Evolutionary conservation across 2,888 invertebrate species (phyloP), one percentile per base, ranked within the genome.

Genomic region (Drosophila nigricruria): DNA sequence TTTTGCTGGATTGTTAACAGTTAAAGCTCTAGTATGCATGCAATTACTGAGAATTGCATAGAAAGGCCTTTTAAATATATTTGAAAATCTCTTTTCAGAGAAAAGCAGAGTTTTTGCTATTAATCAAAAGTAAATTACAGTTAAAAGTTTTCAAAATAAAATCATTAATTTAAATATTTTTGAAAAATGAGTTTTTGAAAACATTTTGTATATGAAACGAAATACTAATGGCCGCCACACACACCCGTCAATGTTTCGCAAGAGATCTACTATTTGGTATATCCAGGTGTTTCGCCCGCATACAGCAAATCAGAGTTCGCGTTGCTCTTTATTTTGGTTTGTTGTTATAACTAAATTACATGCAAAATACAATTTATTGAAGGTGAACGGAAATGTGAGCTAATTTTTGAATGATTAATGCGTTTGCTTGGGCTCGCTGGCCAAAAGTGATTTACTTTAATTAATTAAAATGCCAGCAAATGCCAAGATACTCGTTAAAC

Each of bases 321-420:
- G 50, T 34, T 67, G 32, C 23, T 23, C 23, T 50, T n/a, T n/a
- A n/a, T n/a, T n/a, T 52, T 18, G 36, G 42, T 30, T 38, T 47
- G 8, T 45, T 42, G 40, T 49, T 81, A 70, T 66, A 69, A 76
- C 72, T 58, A 70, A 79, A 72, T 69, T 65, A 79, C 66, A 70
- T 73, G 78, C 78, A 73, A 81, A 81, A 83, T 82, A 75, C 78
- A 76, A 82, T 82, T 85, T 74, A 82, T 83, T 85, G 85, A 82
- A 81, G 86, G 83, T 81, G 83, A 85, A 83, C 86, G 83, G 79
- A 83, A 81, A 81, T 82, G 79, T 68, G 77, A 73, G 83, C 86
- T 82, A 79, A 85, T 83, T 85, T 81, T 70, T 57, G 57, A 77
- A 77, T 82, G 86, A 83, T 83, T 79, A 83, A 83, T 83, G 81